These are phyloP conservation scores for Rhombomys opimus DNA, from an alignment of 2,113 vertebrate species.

Conservation along the genomic window DNA sequence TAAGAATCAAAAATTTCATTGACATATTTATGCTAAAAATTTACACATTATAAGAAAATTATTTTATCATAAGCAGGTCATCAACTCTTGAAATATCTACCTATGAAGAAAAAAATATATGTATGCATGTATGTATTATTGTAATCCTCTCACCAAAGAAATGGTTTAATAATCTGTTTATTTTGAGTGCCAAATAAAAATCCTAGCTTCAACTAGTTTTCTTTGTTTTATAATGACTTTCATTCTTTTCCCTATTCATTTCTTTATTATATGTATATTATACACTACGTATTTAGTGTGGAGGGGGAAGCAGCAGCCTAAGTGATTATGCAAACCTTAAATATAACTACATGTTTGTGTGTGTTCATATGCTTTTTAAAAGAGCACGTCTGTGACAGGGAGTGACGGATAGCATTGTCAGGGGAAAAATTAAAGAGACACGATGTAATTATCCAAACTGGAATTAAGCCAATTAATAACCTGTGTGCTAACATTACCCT, in stretches of 20 bases:
- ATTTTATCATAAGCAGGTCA: constrained; percentile 74
- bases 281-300: constrained; percentile 24
- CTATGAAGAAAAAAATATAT: constrained; percentile 78
- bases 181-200: constrained; percentile 68
- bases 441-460: constrained; percentile 83
- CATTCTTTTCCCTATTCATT: constrained; percentile 56
- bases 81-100: constrained; percentile 81
- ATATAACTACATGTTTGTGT: constrained; percentile 72
- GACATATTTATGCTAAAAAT: constrained; percentile 44
- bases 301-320: not conserved
- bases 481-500: constrained; percentile 78
- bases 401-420: constrained; percentile 79
- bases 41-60: constrained; percentile 69
- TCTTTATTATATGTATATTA: constrained; percentile 53
- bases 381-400: constrained; percentile 78
- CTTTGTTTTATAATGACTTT: constrained; percentile 69
- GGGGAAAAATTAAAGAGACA: constrained; percentile 82
- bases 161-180: constrained; percentile 80
- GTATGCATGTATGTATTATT: constrained; percentile 36
- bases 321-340: constrained; percentile 58
- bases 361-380: constrained; percentile 69
- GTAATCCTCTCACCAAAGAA: constrained; percentile 85
- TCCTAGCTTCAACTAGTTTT: constrained; percentile 66
- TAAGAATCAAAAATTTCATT: constrained; percentile 44
- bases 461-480: constrained; percentile 84